phyloP scores from a whole-genome alignment of 2,113 vertebrate genomes.

The Mesoclemmys tuberculata region DNA sequence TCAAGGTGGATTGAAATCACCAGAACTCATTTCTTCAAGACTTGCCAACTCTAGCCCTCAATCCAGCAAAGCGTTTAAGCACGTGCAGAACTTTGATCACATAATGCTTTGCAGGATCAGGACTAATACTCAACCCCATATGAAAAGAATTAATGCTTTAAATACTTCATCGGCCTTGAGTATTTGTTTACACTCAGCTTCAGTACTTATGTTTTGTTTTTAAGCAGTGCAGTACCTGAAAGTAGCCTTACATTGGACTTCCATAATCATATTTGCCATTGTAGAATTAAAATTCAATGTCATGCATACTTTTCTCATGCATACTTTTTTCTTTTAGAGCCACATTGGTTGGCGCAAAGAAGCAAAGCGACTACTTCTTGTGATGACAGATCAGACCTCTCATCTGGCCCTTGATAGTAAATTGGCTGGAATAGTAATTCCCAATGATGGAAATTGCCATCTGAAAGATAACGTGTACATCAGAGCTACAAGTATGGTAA shows the following conservation, averaged over 20 bases:
- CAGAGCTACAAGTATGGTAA: slow-evolving; percentile 92
- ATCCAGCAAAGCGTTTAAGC: not conserved
- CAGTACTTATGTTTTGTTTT: not conserved
- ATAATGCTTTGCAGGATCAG: not conserved
- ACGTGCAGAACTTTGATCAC: not conserved
- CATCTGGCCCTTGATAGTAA: slow-evolving; percentile 97
- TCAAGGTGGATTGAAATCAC: not conserved
- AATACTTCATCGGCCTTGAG: not conserved
- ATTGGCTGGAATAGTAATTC: slow-evolving; percentile 93
- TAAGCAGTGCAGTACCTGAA: not conserved
- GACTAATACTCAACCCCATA: not conserved
- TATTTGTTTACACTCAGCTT: not conserved
- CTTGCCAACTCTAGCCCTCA: not conserved
- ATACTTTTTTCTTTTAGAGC: slow-evolving; percentile 77
- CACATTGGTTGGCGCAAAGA: slow-evolving; percentile 94
- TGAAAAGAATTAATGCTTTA: not conserved
- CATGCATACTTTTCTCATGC: not conserved
- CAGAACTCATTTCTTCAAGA: not conserved
- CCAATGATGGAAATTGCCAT: slow-evolving; percentile 94
- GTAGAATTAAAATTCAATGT: not conserved
- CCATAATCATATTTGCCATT: not conserved
- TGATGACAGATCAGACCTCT: slow-evolving; percentile 98
- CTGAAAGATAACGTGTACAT: slow-evolving; percentile 92
- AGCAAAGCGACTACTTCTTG: slow-evolving; percentile 92
- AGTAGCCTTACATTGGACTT: not conserved